A percentile compares a stretch with the other conserved stretches of the same genome.
These are phyloP conservation scores for Opisthocomus hoazin DNA, from an alignment of 2,113 vertebrate species.

Conservation along the genomic window DNA sequence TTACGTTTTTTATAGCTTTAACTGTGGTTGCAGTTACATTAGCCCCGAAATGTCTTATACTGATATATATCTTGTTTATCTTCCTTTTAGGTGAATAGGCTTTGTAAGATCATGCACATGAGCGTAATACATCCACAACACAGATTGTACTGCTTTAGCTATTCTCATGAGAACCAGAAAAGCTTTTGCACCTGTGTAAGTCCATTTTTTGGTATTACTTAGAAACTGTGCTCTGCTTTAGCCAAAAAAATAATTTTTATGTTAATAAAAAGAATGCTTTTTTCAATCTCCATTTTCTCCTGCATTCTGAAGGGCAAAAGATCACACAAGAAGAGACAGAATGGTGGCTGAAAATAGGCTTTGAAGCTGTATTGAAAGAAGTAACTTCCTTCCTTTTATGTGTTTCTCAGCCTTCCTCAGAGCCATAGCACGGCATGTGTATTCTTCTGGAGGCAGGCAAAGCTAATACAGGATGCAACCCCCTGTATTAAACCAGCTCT, in stretches of 20 bases:
- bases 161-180: background rate
- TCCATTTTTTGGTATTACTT: background rate
- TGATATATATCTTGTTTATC: background rate
- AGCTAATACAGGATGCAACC: background rate
- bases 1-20: background rate
- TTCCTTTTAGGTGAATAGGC: background rate
- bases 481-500: background rate
- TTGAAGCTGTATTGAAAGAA: conserved; percentile 35
- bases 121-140: background rate
- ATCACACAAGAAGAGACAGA: background rate
- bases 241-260: background rate
- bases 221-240: background rate
- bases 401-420: conserved; percentile 2
- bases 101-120: background rate
- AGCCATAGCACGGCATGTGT: background rate
- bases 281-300: background rate
- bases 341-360: background rate
- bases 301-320: background rate
- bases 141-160: background rate
- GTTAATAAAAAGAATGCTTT: fast-evolving
- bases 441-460: conserved; percentile 17
- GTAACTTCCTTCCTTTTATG: conserved; percentile 36
- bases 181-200: background rate
- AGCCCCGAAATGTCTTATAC: background rate
- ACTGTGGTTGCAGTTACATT: background rate